Evolutionary conservation across 1,140 invertebrate species (phyloP).

Genomic region (Drosophila subobscura): DNA sequence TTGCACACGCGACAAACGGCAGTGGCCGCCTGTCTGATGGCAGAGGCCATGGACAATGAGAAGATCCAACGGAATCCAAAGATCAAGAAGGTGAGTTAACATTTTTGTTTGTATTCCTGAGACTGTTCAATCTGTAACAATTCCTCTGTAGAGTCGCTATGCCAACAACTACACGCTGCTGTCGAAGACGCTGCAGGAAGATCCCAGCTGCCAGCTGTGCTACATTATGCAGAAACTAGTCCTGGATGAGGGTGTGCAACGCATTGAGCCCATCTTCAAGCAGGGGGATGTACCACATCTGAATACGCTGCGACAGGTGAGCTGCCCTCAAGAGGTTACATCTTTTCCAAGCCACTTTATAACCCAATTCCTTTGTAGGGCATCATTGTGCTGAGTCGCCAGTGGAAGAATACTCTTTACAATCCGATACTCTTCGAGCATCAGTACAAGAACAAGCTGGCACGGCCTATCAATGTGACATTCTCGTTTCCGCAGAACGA

Average conservation of each 20-base stretch:
- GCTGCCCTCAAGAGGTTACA: background rate
- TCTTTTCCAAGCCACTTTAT: constrained; percentile 21
- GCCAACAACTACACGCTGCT: constrained; percentile 92
- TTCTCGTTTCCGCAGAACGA: constrained; percentile 93
- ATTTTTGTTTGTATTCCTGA: background rate
- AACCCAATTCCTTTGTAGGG: constrained; percentile 85
- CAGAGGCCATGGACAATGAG: constrained; percentile 92
- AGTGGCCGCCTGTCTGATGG: constrained; percentile 96
- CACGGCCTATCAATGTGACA: constrained; percentile 93
- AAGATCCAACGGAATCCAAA: constrained; percentile 82
- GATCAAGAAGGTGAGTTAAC: constrained; percentile 71
- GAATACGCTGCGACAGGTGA: constrained; percentile 93
- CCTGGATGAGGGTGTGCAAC: constrained; percentile 88
- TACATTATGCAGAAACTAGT: constrained; percentile 94
- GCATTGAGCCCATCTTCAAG: constrained; percentile 93
- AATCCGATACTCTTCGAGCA: constrained; percentile 95
- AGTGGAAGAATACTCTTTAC: constrained; percentile 98
- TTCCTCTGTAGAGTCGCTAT: constrained; percentile 91
- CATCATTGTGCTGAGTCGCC: constrained; percentile 95
- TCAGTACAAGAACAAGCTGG: constrained; percentile 92
- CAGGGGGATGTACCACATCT: constrained; percentile 93
- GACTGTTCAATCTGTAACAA: background rate
- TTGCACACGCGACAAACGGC: constrained; percentile 92
- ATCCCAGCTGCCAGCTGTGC: constrained; percentile 97
- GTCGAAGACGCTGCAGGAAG: constrained; percentile 96